Evolutionary conservation across 1,140 invertebrate species (phyloP).

Genomic region (Ladona fulva): DNA sequence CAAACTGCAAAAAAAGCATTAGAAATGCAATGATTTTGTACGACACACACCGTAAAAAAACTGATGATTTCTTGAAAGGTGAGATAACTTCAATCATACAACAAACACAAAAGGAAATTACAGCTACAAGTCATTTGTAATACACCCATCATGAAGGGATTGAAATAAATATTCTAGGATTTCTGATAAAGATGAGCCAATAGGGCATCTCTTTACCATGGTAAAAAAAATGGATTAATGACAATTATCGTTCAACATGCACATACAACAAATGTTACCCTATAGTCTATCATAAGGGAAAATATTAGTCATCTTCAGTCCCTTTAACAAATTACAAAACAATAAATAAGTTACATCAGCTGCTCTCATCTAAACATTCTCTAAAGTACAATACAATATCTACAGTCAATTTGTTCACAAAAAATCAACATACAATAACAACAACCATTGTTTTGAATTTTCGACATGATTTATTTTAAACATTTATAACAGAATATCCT

Average conservation of each 20-base stretch:
- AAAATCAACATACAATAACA: conserved; percentile 5
- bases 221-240: not conserved
- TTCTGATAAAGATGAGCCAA: not conserved
- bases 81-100: not conserved
- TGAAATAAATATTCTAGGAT: not conserved
- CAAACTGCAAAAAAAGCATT: not conserved
- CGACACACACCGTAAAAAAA: not conserved
- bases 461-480: not conserved
- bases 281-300: not conserved
- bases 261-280: not conserved
- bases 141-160: too few relatives aligned
- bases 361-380: not conserved
- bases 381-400: conserved; percentile 7
- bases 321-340: not conserved
- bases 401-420: not conserved
- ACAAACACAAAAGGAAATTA: not conserved
- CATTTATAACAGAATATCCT: conserved; percentile 8
- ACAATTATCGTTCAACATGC: not conserved
- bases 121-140: too few relatives aligned
- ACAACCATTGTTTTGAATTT: not conserved
- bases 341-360: not conserved
- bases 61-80: too few relatives aligned
- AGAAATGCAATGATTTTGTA: not conserved
- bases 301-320: not conserved
- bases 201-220: not conserved